These are phyloP conservation scores for Gila robusta DNA, from an alignment of 2,797 vertebrate genomes.

Conservation along the genomic window DNA sequence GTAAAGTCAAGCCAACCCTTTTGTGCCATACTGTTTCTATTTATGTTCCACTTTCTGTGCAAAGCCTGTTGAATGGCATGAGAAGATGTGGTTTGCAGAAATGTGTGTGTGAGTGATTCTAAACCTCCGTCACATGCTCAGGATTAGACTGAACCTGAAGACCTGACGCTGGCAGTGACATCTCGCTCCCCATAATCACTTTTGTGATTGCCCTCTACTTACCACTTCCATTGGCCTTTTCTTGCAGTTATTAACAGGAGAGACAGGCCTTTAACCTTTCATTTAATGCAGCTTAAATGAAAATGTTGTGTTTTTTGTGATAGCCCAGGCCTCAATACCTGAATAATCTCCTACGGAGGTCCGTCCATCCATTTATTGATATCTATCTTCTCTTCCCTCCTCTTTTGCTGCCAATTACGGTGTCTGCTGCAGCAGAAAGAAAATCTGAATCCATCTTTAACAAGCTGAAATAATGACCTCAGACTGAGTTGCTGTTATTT, in stretches of 20 bases:
- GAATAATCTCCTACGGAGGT: neutral
- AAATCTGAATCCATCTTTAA: neutral
- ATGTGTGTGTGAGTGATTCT: neutral
- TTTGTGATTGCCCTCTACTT: constrained; percentile 10
- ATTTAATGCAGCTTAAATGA: neutral
- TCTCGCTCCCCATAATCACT: constrained; percentile 19
- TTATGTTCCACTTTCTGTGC: neutral
- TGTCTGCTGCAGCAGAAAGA: constrained; percentile 9
- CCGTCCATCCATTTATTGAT: neutral
- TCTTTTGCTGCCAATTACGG: constrained; percentile 6
- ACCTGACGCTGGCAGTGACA: constrained; percentile 23
- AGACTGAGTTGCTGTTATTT: neutral
- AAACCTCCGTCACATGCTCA: constrained; percentile 53
- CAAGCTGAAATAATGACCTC: constrained; percentile 37
- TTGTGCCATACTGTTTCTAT: neutral
- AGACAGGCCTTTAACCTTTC: neutral
- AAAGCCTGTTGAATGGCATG: neutral
- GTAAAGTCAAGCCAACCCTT: neutral
- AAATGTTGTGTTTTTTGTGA: neutral
- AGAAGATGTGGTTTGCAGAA: neutral
- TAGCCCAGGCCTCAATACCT: neutral
- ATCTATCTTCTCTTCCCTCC: neutral
- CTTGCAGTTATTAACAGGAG: neutral
- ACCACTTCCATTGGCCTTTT: neutral
- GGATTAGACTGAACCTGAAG: constrained; percentile 53